A percentile compares a stretch with the other conserved stretches of the same genome.
These are phyloP conservation scores for Drosophila phalerata DNA, from an alignment of 2,888 invertebrate species.

Conservation along the genomic window DNA sequence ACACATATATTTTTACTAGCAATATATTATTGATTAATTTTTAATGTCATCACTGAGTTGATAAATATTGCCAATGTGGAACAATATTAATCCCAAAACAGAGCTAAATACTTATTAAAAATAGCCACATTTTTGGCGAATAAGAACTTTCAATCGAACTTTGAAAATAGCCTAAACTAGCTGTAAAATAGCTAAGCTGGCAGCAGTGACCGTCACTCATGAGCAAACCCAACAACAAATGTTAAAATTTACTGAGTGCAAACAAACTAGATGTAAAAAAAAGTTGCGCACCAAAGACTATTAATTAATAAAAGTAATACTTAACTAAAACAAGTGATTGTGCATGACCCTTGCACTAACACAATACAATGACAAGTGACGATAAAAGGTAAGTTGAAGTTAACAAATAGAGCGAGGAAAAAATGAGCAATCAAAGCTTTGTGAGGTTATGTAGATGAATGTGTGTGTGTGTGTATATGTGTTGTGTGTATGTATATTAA, in stretches of 20 bases:
- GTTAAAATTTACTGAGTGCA: not conserved
- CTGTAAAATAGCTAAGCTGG: no score
- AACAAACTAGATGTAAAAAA: slow-evolving; percentile 30
- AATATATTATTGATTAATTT: no score
- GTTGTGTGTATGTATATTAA: slow-evolving; percentile 43
- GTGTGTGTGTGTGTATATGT: not conserved
- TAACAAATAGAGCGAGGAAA: not conserved
- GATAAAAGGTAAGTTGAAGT: slow-evolving; percentile 47
- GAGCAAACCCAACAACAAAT: no score
- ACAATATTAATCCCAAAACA: no score
- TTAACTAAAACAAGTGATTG: not conserved
- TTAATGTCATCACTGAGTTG: no score
- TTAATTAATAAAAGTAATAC: slow-evolving; percentile 11
- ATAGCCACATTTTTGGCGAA: no score
- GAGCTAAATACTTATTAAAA: no score
- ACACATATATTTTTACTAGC: no score
- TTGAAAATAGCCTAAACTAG: no score
- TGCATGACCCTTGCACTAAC: slow-evolving; percentile 15
- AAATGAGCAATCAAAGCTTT: slow-evolving; percentile 29
- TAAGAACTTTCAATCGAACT: no score
- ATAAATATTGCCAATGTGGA: no score
- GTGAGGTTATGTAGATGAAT: slow-evolving; percentile 52
- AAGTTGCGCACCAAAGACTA: slow-evolving; percentile 25
- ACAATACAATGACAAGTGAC: slow-evolving; percentile 51
- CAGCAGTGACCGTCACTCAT: no score